A percentile compares a stretch with the other conserved stretches of the same genome.
Conservation (phyloP, 2,888 invertebrate genomes). For the Eristalis pertinax region DNA sequence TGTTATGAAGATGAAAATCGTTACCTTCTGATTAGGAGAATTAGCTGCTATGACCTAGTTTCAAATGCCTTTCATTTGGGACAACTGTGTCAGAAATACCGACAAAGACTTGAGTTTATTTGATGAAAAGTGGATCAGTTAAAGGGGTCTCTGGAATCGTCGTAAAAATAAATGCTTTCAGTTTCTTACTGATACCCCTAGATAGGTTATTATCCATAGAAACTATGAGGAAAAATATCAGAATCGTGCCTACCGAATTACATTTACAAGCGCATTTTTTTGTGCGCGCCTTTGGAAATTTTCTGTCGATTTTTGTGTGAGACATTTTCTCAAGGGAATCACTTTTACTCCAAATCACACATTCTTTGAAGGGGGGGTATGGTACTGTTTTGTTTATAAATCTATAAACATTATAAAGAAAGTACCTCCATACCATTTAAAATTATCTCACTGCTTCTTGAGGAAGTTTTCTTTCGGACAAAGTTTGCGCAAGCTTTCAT, state of each 20-base stretch:
- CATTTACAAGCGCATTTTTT: constrained; percentile 32
- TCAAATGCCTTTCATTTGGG: constrained; percentile 12
- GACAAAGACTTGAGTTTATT: constrained; percentile 43
- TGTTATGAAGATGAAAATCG: constrained; percentile 20
- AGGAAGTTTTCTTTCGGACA: not conserved
- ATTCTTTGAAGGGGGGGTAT: not conserved
- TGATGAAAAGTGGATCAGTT: constrained; percentile 31
- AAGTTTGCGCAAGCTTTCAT: not conserved
- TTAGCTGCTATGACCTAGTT: constrained; percentile 33
- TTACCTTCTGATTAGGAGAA: constrained; percentile 49
- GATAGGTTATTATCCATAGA: constrained; percentile 4
- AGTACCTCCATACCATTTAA: not conserved
- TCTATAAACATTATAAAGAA: not conserved
- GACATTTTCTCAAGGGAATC: not conserved
- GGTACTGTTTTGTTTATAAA: not conserved
- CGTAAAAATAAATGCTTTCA: constrained; percentile 1
- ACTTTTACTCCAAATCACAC: not conserved
- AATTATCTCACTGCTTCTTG: not conserved
- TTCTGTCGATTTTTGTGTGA: not conserved
- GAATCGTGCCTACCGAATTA: constrained; percentile 43
- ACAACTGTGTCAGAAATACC: constrained; percentile 48
- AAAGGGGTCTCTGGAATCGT: constrained; percentile 10
- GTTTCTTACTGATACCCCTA: constrained; percentile 10
- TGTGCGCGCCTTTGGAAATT: constrained; percentile 16
- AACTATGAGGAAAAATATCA: constrained; percentile 28